A percentile compares a stretch with the other conserved stretches of the same genome.
Evolutionary conservation across 2,888 invertebrate genomes (phyloP).

Genomic region (Cataglyphis cursor): DNA sequence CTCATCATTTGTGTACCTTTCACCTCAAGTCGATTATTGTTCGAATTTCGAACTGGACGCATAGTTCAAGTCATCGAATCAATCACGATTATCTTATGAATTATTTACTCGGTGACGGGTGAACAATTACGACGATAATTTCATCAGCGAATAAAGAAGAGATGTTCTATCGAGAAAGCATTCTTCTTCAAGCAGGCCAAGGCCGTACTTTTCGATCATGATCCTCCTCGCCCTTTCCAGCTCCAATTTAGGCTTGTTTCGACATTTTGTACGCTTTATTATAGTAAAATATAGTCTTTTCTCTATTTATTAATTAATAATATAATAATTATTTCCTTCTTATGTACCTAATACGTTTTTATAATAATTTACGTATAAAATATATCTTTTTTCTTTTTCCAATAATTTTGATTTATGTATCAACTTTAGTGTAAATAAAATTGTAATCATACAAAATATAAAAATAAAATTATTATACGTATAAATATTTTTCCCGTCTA

Average conservation of each 20-base stretch:
- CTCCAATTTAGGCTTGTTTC: constrained; percentile 5
- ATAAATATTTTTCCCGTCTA: neutral
- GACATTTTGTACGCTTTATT: neutral
- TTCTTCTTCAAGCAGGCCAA: constrained; percentile 28
- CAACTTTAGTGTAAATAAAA: neutral
- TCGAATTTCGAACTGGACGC: constrained; percentile 33
- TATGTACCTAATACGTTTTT: neutral
- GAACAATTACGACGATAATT: constrained; percentile 44
- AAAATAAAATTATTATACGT: neutral
- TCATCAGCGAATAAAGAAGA: constrained; percentile 22
- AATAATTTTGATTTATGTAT: neutral
- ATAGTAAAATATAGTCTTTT: neutral
- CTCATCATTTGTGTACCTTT: constrained; percentile 34
- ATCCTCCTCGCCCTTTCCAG: neutral
- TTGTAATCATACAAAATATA: constrained; percentile 2
- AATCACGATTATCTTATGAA: constrained; percentile 46
- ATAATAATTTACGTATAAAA: neutral
- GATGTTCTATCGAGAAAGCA: constrained; percentile 9
- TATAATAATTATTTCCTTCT: neutral
- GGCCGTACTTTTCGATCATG: constrained; percentile 40
- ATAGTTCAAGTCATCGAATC: constrained; percentile 11
- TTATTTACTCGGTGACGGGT: constrained; percentile 31
- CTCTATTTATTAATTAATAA: neutral
- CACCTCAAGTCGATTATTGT: constrained; percentile 28
- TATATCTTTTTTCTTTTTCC: neutral